Evolutionary conservation across 92 coral and sea anemone genomes (phyloP), one percentile per base, ranked within the genome.

Genomic region (Montipora capitata): DNA sequence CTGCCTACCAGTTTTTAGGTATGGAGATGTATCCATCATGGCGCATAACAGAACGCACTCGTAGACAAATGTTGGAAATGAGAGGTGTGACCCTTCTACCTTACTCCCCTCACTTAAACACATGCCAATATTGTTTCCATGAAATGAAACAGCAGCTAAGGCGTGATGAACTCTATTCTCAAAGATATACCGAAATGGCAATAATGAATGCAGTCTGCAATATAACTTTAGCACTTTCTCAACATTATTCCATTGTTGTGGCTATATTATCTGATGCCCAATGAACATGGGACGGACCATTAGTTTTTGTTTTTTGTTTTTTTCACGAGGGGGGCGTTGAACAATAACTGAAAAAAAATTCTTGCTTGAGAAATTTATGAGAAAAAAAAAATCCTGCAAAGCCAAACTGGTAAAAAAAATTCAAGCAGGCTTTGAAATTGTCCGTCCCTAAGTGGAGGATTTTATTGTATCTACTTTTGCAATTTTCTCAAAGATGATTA

Each of bases 91-190:
- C 65, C 17, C 81, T 92, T 13, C 39, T 78, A 9, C 90, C 92
- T 17, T 88, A 88, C 61, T 61, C 71, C 12, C 93, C 90, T 1
- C 82, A 74, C 48, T 64, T 82, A 10, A 92, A 89, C 65, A 85
- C 91, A 6, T 93, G 93, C 20, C 86, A 93, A 45, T 82, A 67
- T 35, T 93, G 96, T 42, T 93, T 93, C 68, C 91, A 79, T 64
- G 72, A 77, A n/a, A 67, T 89, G 88, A 93, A 93, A 59, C 48
- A 52, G 39, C 57, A 63, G 45, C 35, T 92, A 15, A 64, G 80
- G 62, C 15, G 5, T 68, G 48, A 82, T 48, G 83, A 81, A 57
- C 56, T 43, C 0, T 27, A 27, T 27, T 27, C 35, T 27, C 35
- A 27, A 27, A 27, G 35, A 27, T 27, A 27, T 27, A 92, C 95